Percentiles rank a stretch among this genome's conserved stretches.
Conservation (phyloP, 1,140 invertebrate genomes). For the Thalassaphorura encarpata region DNA sequence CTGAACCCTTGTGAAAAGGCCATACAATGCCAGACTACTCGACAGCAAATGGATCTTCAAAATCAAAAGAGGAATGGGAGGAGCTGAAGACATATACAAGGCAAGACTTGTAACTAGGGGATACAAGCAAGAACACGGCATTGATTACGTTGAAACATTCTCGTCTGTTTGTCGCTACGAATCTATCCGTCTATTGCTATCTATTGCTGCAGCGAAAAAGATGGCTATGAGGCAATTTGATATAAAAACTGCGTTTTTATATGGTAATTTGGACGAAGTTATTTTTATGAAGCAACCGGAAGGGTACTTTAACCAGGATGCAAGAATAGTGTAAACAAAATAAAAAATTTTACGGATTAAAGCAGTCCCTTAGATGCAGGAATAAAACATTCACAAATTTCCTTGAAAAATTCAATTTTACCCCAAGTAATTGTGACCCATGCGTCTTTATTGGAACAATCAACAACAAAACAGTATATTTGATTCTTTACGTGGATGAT, state of each 20-base stretch:
- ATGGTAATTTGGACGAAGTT: constrained; percentile 39
- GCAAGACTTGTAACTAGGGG: constrained; percentile 38
- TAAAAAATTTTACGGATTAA: constrained; percentile 32
- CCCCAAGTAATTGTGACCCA: not conserved
- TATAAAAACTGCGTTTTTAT: constrained; percentile 39
- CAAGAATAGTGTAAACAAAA: not conserved
- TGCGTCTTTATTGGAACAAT: constrained; percentile 10
- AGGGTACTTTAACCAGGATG: constrained; percentile 32
- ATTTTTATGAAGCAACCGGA: constrained; percentile 39
- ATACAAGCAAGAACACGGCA: constrained; percentile 35
- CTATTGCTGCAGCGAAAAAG: constrained; percentile 29
- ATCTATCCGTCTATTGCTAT: constrained; percentile 28
- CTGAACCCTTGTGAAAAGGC: constrained; percentile 35
- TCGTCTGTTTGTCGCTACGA: constrained; percentile 36
- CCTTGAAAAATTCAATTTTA: constrained; percentile 5
- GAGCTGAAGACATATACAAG: constrained; percentile 31
- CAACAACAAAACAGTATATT: not conserved
- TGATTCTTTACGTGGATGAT: constrained; percentile 25
- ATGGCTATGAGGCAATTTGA: constrained; percentile 35
- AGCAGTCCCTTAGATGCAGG: constrained; percentile 31
- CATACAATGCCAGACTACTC: constrained; percentile 35
- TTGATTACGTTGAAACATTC: constrained; percentile 40
- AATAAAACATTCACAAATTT: constrained; percentile 20
- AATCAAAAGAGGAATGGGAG: constrained; percentile 33
- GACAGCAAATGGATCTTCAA: constrained; percentile 37